phyloP scores from a whole-genome alignment of 1,140 invertebrate species.

The Tetramorium alpestre region DNA sequence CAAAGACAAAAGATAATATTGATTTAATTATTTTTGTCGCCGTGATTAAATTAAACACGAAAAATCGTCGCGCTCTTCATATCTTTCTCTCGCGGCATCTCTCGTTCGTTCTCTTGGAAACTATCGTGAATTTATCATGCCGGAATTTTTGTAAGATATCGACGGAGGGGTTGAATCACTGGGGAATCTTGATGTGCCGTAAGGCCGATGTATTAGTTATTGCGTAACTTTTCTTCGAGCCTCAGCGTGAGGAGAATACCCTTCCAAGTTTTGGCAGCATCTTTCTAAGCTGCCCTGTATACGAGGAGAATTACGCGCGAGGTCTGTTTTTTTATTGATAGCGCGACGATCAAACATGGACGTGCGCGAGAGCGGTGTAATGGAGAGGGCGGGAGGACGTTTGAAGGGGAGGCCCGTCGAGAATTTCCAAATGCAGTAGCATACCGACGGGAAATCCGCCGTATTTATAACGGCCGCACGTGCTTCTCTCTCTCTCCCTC shows the following conservation, averaged over 20 bases:
- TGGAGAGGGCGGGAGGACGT: neutral
- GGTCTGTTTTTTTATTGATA: conserved; percentile 54
- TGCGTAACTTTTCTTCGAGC: conserved; percentile 30
- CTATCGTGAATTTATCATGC: conserved; percentile 8
- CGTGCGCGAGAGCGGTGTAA: conserved; percentile 43
- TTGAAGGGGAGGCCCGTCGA: conserved; percentile 30
- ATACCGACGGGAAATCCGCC: conserved; percentile 59
- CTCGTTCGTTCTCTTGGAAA: neutral
- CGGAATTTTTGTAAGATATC: conserved; percentile 18
- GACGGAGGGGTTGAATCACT: neutral
- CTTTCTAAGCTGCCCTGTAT: neutral
- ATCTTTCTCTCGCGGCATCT: neutral
- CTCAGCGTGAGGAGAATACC: conserved; percentile 30
- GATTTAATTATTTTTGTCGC: conserved; percentile 29
- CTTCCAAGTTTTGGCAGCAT: conserved; percentile 8
- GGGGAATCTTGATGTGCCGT: conserved; percentile 7
- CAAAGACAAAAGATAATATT: neutral
- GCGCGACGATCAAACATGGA: conserved; percentile 44
- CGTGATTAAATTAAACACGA: conserved; percentile 4
- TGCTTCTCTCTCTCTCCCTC: conserved; percentile 10
- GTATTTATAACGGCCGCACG: conserved; percentile 59
- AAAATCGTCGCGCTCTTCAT: neutral
- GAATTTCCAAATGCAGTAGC: conserved; percentile 51
- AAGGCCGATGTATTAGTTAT: conserved; percentile 40
- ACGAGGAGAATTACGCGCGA: neutral